phyloP scores from a whole-genome alignment of 1,140 invertebrate genomes.

The Nixonia krombeini region DNA sequence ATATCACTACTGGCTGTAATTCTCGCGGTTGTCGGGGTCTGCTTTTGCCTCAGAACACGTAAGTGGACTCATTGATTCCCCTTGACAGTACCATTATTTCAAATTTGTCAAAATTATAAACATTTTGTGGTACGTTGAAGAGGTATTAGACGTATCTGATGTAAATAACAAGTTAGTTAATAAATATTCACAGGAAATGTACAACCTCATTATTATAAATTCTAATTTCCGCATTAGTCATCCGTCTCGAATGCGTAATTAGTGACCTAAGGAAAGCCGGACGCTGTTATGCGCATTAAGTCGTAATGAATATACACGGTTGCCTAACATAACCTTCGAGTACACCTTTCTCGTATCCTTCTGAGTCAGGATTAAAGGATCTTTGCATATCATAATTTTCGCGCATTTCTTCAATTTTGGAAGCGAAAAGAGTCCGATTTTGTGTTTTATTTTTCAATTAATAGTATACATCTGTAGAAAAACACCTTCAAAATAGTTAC shows the following conservation, averaged over 20 bases:
- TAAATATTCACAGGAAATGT: no score
- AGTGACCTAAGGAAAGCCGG: constrained; percentile 26
- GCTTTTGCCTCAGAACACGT: constrained; percentile 73
- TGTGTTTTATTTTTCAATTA: not conserved
- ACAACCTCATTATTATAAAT: constrained; percentile 20
- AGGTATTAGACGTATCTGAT: no score
- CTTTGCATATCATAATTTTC: constrained; percentile 9
- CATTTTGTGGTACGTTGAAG: no score
- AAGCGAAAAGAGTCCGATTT: not conserved
- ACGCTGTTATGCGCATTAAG: constrained; percentile 24
- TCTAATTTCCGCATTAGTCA: constrained; percentile 11
- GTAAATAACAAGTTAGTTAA: no score
- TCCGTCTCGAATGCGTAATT: constrained; percentile 24
- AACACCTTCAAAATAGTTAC: not conserved
- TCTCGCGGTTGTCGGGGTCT: constrained; percentile 69
- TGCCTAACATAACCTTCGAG: constrained; percentile 27
- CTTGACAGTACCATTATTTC: no score
- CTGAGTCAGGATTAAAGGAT: constrained; percentile 16
- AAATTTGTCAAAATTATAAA: not conserved
- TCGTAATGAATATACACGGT: constrained; percentile 41
- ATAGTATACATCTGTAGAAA: no score
- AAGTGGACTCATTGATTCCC: constrained; percentile 48
- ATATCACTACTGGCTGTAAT: constrained; percentile 70
- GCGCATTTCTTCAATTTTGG: constrained; percentile 7
- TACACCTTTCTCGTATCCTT: constrained; percentile 17